Evolutionary conservation across 2,113 vertebrate species (phyloP).

Genomic region (Petaurus breviceps): DNA sequence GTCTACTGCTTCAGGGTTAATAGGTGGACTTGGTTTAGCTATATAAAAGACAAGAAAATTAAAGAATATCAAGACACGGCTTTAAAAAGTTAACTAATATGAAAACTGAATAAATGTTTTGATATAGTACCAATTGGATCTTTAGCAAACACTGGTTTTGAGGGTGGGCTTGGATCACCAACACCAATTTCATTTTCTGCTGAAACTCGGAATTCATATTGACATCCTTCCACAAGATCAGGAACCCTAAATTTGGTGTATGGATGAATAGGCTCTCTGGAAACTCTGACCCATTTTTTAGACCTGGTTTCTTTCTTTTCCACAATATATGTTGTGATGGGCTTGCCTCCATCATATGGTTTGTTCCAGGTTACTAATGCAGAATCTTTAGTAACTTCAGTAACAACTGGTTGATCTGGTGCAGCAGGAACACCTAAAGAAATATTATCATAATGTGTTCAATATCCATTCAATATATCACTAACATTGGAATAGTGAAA

Average conservation of each 20-base stretch:
- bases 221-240: conserved; percentile 94
- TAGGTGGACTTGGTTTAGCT: conserved; percentile 94
- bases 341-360: conserved; percentile 96
- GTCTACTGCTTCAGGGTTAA: conserved; percentile 95
- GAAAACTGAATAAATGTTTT: conserved; percentile 50
- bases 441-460: conserved; percentile 59
- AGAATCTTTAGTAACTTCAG: conserved; percentile 93
- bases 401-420: conserved; percentile 93
- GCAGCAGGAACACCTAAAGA: conserved; percentile 95
- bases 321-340: conserved; percentile 96
- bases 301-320: conserved; percentile 96
- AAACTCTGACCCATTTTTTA: conserved; percentile 93
- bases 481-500: conserved; percentile 25
- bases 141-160: conserved; percentile 95
- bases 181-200: conserved; percentile 97
- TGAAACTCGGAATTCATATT: conserved; percentile 97
- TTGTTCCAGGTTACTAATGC: conserved; percentile 94
- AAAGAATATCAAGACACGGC: conserved; percentile 37
- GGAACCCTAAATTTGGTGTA: conserved; percentile 93
- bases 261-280: conserved; percentile 93
- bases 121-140: conserved; percentile 93
- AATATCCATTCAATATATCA: conserved; percentile 29
- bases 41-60: conserved; percentile 51
- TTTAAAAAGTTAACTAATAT: conserved; percentile 48
- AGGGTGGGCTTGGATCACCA: conserved; percentile 95